Base-by-base conservation (phyloP, 1,140 invertebrate genomes). In the Calycopis cecrops region DNA sequence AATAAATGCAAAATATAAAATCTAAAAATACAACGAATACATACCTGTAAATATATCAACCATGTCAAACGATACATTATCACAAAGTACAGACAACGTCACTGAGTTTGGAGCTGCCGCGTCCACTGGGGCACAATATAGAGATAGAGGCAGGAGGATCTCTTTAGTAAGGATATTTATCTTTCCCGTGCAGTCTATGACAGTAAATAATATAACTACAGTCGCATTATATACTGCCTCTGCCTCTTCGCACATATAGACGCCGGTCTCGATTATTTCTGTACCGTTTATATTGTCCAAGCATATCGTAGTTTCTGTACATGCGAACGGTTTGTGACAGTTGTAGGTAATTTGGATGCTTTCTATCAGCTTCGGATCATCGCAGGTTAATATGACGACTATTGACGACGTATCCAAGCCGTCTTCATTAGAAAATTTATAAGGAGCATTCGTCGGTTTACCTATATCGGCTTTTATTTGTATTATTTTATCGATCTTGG, bases 271-370 rank as follows among this genome's bases (percentile, higher is more conserved):
- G 33, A 85, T 59, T 38, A 84, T 84, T 73, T 85, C 79, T 34
- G 75, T 81, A 0, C 73, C 79, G 61, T 87, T 83, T 8, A 87
- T 60, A 21, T 54, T 63, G 10, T 87, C 80, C 11, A 87, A 68
- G 53, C 68, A 83, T 57, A 76, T 63, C 12, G 63, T 73, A 6
- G 69, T 59, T 34, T 87, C 84, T 0, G 76, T 70, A 55, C 69
- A 67, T 8, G 57, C 53, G 38, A 85, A 73, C 9, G 84, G 84
- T 10, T 69, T 55, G 21, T 14, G 55, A 48, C 76, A 87, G 42
- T 66, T 63, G 38, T 74, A 84, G 6, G 75, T 79, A 11, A 87
- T 70, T 64, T 85, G 81, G 18, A 87, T 57, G 35, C 62, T 79
- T 49, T 84, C 67, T 35, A 85, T 60, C 6, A 69, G 55, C 35